Percentiles rank a stretch among this genome's conserved stretches.
These are phyloP conservation scores for Mustela nigripes DNA, from an alignment of 2,113 vertebrate species.

Conservation along the genomic window DNA sequence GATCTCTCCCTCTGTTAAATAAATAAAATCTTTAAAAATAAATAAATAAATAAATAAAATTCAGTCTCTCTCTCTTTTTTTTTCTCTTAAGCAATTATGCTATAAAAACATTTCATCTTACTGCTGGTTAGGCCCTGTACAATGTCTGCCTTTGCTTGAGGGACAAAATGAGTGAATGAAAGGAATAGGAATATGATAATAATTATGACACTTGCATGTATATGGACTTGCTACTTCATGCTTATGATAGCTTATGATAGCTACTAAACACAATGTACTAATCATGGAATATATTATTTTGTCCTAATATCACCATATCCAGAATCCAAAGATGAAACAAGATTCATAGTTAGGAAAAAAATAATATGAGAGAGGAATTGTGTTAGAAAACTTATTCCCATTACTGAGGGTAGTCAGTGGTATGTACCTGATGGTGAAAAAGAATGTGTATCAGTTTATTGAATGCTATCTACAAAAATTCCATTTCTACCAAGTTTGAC, in stretches of 20 bases:
- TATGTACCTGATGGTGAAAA: neutral
- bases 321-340: neutral
- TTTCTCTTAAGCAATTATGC: neutral
- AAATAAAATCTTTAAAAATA: no score
- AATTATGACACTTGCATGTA: neutral
- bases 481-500: conserved; percentile 67
- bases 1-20: no score
- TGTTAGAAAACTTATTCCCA: neutral
- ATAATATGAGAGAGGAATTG: neutral
- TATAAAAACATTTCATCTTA: neutral
- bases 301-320: neutral
- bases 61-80: neutral
- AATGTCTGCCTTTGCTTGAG: neutral
- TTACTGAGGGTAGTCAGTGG: neutral
- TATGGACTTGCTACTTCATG: neutral
- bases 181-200: neutral
- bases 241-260: neutral
- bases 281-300: neutral
- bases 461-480: conserved; percentile 68
- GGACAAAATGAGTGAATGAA: neutral
- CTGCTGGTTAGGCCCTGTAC: neutral
- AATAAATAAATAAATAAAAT: neutral
- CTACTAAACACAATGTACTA: neutral
- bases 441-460: neutral
- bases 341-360: neutral